Base-by-base conservation (phyloP, 2,797 vertebrate species). In the Muscicapa comitata region DNA sequence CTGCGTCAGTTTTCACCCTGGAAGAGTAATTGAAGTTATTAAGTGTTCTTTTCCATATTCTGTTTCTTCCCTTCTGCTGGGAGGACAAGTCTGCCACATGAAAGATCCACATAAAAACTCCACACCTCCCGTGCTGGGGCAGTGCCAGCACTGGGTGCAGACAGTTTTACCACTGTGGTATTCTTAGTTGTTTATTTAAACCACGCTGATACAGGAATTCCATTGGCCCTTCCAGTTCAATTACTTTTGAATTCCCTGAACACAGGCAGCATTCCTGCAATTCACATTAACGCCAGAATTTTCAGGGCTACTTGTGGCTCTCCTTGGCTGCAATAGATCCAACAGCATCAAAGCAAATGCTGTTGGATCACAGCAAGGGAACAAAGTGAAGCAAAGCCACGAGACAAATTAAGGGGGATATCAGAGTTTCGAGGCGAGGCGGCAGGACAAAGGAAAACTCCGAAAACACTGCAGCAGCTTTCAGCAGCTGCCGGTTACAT, bases 141-240 rank as follows among this genome's bases (percentile, higher is more conserved):
- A 70, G 31, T 11, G 79, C 85, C 95, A 94, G 76, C 66, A 4
- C 24, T 4, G 81, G 55, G 40, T 35, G 53, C 90, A 93, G 75
- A 40, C 63, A 68, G 67, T 57, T 91, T 73, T 61, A 74, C 62
- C 88, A 38, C 55, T 11, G 50, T 24, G 85, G 79, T 81, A 73
- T 92, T 92, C 90, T 70, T 23, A 79, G 83, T n/a, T 63, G 74
- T 95, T 96, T 82, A 79, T 73, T 82, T 48, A 81, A 92, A 75
- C 80, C 5, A 55, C 15, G 17, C 58, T 86, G 90, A 94, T 81
- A 83, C 88, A 79, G 37, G 83, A 57, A 94, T 94, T 93, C 88
- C 93, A 84, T 81, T 74, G 77, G 93, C 67, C 82, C 94, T 93
- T 96, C 93, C 94, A 86, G 78, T 84, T 94, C 86, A 94, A 88